Conservation (phyloP, 2,888 invertebrate species). For the Epinotia brunnichana region DNA sequence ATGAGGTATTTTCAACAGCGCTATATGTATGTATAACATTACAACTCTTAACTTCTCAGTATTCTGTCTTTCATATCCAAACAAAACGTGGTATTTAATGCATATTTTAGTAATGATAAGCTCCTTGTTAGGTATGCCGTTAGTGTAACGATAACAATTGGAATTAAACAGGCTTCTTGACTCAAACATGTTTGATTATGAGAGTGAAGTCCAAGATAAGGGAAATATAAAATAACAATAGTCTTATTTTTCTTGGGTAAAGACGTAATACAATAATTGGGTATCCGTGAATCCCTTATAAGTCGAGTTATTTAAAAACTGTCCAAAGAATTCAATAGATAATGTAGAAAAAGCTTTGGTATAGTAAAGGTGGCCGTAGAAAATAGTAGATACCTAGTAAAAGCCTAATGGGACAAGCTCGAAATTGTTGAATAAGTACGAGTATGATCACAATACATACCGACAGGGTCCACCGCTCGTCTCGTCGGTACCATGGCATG, state of each 20-base stretch:
- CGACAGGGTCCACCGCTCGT: constrained; percentile 41
- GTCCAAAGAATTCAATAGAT: constrained; percentile 39
- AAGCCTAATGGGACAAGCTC: constrained; percentile 81
- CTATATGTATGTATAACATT: constrained; percentile 60
- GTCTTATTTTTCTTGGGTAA: constrained; percentile 17
- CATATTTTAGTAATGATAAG: constrained; percentile 76
- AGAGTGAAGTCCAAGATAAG: background rate
- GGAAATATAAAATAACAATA: constrained; percentile 26
- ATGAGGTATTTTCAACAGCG: constrained; percentile 74
- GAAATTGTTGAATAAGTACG: constrained; percentile 64
- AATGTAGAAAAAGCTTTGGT: constrained; percentile 67
- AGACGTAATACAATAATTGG: constrained; percentile 20
- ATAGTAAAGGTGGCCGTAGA: constrained; percentile 73
- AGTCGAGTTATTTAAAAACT: constrained; percentile 36
- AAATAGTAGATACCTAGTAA: constrained; percentile 68
- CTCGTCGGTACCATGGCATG: constrained; percentile 40
- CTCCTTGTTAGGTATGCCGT: constrained; percentile 63
- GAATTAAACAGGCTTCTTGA: constrained; percentile 26
- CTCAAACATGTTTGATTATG: background rate
- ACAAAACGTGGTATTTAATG: constrained; percentile 60
- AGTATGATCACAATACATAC: constrained; percentile 56
- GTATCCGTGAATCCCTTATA: constrained; percentile 17
- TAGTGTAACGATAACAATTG: constrained; percentile 45
- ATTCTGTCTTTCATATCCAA: constrained; percentile 57
- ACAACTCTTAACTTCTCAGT: constrained; percentile 61